Evolutionary conservation across 2,888 invertebrate genomes (phyloP).

Genomic region (Eudasyphora cyanicolor): DNA sequence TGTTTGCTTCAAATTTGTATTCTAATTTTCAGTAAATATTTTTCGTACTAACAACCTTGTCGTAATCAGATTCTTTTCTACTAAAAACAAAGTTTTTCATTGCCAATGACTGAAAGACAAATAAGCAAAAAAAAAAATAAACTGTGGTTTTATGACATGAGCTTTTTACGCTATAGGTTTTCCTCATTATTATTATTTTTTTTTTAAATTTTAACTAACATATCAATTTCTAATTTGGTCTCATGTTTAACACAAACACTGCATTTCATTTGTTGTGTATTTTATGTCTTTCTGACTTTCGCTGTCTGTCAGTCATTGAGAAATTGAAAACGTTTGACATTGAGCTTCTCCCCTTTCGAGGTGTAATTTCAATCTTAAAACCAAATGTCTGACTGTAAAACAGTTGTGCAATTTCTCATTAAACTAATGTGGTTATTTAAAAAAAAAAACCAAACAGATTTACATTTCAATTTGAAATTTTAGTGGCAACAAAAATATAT

Average conservation of each 20-base stretch:
- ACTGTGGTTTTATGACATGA: background rate
- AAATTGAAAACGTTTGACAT: background rate
- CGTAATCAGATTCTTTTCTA: background rate
- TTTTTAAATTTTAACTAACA: background rate
- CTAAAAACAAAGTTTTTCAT: background rate
- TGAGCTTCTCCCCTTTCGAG: background rate
- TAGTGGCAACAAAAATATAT: background rate
- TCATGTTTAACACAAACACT: background rate
- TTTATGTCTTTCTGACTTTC: background rate
- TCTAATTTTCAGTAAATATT: background rate
- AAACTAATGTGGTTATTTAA: background rate
- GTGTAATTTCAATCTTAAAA: no score
- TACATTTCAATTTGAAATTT: background rate
- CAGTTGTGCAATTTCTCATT: background rate
- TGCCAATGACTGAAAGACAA: background rate
- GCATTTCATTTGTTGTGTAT: background rate
- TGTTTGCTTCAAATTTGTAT: no score
- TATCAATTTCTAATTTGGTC: constrained; percentile 32
- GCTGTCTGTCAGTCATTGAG: no score
- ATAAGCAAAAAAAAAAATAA: background rate
- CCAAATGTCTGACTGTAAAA: no score
- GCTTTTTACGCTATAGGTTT: background rate
- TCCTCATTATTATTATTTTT: background rate
- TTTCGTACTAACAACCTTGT: background rate
- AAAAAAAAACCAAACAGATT: background rate